A percentile compares a stretch with the other conserved stretches of the same genome.
phyloP scores from a whole-genome alignment of 2,113 vertebrate species.

The Hiodon alosoides region DNA sequence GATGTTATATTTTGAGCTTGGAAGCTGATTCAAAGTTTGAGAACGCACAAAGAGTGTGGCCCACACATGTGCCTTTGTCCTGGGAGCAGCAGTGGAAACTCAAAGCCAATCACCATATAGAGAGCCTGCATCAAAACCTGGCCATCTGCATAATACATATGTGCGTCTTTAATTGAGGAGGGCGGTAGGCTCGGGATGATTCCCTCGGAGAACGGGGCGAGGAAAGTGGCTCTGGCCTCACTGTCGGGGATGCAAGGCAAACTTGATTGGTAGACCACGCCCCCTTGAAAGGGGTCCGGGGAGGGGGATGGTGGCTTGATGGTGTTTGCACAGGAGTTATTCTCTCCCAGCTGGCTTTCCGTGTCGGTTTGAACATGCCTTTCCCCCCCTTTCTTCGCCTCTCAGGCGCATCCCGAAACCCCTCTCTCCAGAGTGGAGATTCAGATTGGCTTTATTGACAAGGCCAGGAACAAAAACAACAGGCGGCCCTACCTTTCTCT shows the following conservation, averaged over 20 bases:
- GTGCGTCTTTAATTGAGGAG: slow-evolving; percentile 22
- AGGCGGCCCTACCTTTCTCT: not conserved
- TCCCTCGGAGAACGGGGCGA: not conserved
- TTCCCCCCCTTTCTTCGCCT: not conserved
- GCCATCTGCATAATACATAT: slow-evolving; percentile 30
- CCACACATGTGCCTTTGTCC: not conserved
- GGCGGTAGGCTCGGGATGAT: not conserved
- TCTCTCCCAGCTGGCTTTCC: not conserved
- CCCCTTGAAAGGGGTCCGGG: too few relatives aligned
- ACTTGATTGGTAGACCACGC: too few relatives aligned
- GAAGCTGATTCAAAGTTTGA: slow-evolving; percentile 13
- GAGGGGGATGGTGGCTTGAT: not conserved
- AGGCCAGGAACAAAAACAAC: too few relatives aligned
- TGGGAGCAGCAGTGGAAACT: slow-evolving; percentile 1
- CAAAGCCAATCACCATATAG: slow-evolving; percentile 18
- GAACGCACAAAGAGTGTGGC: too few relatives aligned
- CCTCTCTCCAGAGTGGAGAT: too few relatives aligned
- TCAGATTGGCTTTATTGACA: too few relatives aligned
- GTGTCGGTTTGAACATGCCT: not conserved
- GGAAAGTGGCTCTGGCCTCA: not conserved
- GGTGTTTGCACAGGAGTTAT: not conserved
- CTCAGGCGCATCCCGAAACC: too few relatives aligned
- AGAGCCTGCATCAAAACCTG: slow-evolving; percentile 1
- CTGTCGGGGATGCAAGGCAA: slow-evolving; percentile 14
- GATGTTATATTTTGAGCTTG: slow-evolving; percentile 8